Evolutionary conservation across 1,140 invertebrate genomes (phyloP), one percentile per base, ranked within the genome.

Genomic region (Rhagoletis zephyria): DNA sequence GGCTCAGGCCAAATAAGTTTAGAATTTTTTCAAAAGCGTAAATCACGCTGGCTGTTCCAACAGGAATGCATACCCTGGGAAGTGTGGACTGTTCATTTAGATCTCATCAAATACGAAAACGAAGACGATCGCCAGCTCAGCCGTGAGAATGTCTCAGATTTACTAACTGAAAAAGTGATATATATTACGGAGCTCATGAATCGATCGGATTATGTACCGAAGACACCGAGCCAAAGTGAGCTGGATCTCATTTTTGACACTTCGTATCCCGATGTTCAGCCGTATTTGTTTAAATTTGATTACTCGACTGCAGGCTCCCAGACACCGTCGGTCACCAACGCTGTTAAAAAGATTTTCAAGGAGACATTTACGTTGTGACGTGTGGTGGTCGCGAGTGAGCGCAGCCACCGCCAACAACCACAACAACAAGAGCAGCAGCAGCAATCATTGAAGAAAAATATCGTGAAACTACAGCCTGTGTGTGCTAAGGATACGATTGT

Each of bases 131-230:
- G 97, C 88, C 97, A 97, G 93, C 94, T 96, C 88, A 97, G 96
- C 89, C 95, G 97, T 86, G 97, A 98, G 93, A 97, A 96, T 93
- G 96, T 99, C 60, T 97, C 97, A 14, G 98, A 99, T 90, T 93
- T 98, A 88, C 93, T 99, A 2, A 96, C 97, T 51, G 98, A 99
- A 89, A 98, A 98, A 92, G 96, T 99, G 30, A 94, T 98, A 59
- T 97, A 97, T 90, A 97, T 99, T 90, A 97, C 97, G 0, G 97
- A 99, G 93, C 96, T 97, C 4, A 98, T 99, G 95, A 99, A 99
- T 93, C 95, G 97, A 64, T 97, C 98, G 93, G 97, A 99, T 90
- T 99, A 98, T 93, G 95, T 99, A 61, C 98, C 98, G 3, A 98
- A 98, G 93, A 98, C 98, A 95, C 98, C 98, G 77, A 97, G 96